phyloP scores from a whole-genome alignment of 2,888 invertebrate species.

The Leucania comma region DNA sequence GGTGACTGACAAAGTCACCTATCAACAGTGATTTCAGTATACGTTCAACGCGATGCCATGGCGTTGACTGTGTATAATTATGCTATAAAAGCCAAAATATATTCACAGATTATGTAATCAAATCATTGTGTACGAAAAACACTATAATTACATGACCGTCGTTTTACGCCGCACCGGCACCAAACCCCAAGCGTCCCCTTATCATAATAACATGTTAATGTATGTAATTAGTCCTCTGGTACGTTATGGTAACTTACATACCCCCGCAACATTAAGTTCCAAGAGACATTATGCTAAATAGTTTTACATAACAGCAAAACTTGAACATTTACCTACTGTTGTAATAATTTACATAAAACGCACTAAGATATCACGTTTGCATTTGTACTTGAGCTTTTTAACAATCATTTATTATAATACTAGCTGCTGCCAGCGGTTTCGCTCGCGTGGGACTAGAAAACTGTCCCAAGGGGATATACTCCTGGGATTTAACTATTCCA shows the following conservation, averaged over 20 bases:
- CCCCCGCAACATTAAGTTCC: constrained; percentile 34
- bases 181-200: constrained; percentile 33
- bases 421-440: too few species aligned
- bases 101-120: background rate
- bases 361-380: constrained; percentile 5
- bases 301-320: constrained; percentile 39
- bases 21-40: background rate
- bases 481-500: too few species aligned
- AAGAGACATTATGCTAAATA: constrained; percentile 49
- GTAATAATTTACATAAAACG: constrained; percentile 30
- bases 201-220: constrained; percentile 61
- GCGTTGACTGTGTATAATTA: background rate
- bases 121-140: background rate
- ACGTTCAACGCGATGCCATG: background rate
- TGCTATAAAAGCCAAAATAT: background rate
- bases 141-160: constrained; percentile 10
- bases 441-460: too few species aligned
- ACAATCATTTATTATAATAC: background rate
- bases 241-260: constrained; percentile 37
- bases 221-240: constrained; percentile 58
- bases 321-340: constrained; percentile 17
- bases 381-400: background rate
- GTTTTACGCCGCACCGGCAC: constrained; percentile 25
- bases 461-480: too few species aligned
- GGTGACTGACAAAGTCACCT: too few species aligned